Evolutionary conservation across 2,888 invertebrate genomes (phyloP), one percentile per base, ranked within the genome.

Genomic region (Morpho deidamia): DNA sequence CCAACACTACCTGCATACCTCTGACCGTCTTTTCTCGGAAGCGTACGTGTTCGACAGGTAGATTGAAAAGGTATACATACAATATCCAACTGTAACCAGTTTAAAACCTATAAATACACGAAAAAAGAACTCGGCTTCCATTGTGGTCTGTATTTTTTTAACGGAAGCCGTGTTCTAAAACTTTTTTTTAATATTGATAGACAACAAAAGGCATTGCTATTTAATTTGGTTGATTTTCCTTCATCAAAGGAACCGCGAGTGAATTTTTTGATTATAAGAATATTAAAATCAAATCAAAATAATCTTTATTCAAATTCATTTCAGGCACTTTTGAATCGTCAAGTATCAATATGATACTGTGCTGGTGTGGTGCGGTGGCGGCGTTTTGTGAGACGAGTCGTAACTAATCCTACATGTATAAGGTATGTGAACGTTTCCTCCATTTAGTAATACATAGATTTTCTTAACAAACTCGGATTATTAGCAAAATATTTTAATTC

Each of bases 131-230:
- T 47, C 40, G 39, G 44, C 11, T 34, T 38, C 56, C 34, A 59
- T 59, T 59, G 59, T 59, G 35, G 41, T 51, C 37, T 33, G 33
- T 61, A 47, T 75, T 78, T 62, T 78, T 74, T 78, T 37, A 51
- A 53, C 74, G 74, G 79, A 76, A 81, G 75, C 72, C 66, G 58
- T 68, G 69, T 68, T 63, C 55, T 67, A 61, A 63, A 72, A 64
- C 69, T 68, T 73, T 70, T 76, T 73, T 81, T 76, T 76, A 80
- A 78, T 66, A n/a, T n/a, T n/a, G 72, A 70, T 67, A 61, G 63
- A 65, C 58, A 68, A 68, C 67, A 77, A 80, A 79, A 80, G 76
- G 80, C 76, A 83, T 81, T 81, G 73, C 73, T 71, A 76, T 78
- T 74, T 74, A 74, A 71, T 67, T 60, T 64, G 72, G 32, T 79